A percentile compares a stretch with the other conserved stretches of the same genome.
phyloP scores from a whole-genome alignment of 2,888 invertebrate genomes.

The Tholera decimalis region DNA sequence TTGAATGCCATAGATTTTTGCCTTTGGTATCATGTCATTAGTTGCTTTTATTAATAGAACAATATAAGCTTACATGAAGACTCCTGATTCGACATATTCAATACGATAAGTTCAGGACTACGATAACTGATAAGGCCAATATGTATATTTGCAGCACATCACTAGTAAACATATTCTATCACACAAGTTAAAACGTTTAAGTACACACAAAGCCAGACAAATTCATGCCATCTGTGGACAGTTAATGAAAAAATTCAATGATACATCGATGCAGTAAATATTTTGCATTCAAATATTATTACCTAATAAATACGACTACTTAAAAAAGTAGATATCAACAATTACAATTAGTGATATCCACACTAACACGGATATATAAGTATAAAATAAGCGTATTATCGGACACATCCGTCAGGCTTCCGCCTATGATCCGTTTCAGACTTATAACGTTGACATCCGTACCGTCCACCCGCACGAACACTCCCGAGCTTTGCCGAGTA shows the following conservation, averaged over 20 bases:
- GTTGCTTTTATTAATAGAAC: constrained; percentile 36
- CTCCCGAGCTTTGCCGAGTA: constrained; percentile 21
- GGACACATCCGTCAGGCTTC: constrained; percentile 85
- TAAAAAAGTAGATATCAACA: constrained; percentile 87
- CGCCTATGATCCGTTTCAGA: constrained; percentile 88
- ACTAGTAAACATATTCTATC: constrained; percentile 57
- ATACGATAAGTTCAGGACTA: constrained; percentile 43
- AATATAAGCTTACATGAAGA: constrained; percentile 28
- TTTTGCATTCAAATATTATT: constrained; percentile 73
- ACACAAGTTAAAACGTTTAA: constrained; percentile 56
- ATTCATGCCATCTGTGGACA: constrained; percentile 64
- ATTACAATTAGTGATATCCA: constrained; percentile 83
- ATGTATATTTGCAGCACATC: constrained; percentile 54
- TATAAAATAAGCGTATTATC: constrained; percentile 91
- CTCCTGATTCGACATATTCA: constrained; percentile 37
- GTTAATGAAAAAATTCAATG: constrained; percentile 72
- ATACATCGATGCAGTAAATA: constrained; percentile 77
- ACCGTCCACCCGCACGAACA: constrained; percentile 54
- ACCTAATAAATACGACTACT: constrained; percentile 81
- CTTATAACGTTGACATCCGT: constrained; percentile 82
- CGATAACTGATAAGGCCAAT: constrained; percentile 55
- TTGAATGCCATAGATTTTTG: constrained; percentile 27
- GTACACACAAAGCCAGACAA: constrained; percentile 60
- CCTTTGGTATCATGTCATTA: constrained; percentile 28
- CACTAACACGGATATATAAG: constrained; percentile 87